phyloP scores from a whole-genome alignment of 2,888 invertebrate genomes.

The Amaurobius ferox region DNA sequence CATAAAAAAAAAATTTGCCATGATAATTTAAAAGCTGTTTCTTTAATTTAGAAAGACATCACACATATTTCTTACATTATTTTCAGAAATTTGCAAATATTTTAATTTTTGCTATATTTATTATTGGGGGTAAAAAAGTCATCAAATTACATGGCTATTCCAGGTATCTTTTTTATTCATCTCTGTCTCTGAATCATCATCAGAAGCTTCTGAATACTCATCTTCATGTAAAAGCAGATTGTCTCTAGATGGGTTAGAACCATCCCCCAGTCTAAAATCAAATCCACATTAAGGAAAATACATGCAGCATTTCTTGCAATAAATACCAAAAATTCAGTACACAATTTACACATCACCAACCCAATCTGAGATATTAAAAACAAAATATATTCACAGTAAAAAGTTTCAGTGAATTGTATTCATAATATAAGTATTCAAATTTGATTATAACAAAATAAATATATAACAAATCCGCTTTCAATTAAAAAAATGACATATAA shows the following conservation, averaged over 20 bases:
- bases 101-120: too few species aligned
- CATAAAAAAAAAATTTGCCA: too few species aligned
- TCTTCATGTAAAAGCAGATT: slow-evolving; percentile 74
- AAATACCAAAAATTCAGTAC: background rate
- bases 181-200: slow-evolving; percentile 72
- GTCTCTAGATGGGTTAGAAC: slow-evolving; percentile 74
- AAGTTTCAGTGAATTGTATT: too few species aligned
- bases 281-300: background rate
- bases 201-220: slow-evolving; percentile 73
- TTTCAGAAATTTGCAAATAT: too few species aligned
- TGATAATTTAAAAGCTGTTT: too few species aligned
- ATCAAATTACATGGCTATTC: slow-evolving; percentile 66
- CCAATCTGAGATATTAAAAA: background rate
- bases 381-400: background rate
- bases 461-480: too few species aligned
- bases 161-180: slow-evolving; percentile 72
- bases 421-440: too few species aligned
- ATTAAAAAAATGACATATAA: background rate
- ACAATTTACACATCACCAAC: too few species aligned
- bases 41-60: too few species aligned
- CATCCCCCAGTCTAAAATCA: slow-evolving; percentile 73
- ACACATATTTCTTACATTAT: too few species aligned
- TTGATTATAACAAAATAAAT: too few species aligned
- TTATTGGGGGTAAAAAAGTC: background rate
- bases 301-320: background rate